Base-by-base conservation (phyloP, 2,888 invertebrate species). In the Thera obeliscata region DNA sequence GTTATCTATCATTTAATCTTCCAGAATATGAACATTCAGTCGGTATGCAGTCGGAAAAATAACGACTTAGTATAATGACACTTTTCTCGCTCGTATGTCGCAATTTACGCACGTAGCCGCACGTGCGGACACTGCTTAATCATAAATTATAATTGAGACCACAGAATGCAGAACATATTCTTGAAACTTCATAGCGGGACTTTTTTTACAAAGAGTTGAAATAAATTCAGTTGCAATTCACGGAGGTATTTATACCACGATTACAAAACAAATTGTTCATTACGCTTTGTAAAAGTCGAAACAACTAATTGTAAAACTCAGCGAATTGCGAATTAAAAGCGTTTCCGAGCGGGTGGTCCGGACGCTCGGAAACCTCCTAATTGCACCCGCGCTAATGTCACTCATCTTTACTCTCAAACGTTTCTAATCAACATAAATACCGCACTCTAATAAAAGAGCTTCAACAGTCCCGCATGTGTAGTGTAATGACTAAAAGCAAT, bases 361-460 rank as follows among this genome's bases (percentile, higher is more conserved):
- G 71, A 73, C 72, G 74, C 66, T 74, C 72, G 76, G 72, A 73
- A 74, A 71, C 73, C 75, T 69, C 68, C 73, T 78, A 77, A 84
- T 81, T 81, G 79, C 78, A 69, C 71, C 73, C 71, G 75, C 74
- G 73, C 81, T 85, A 84, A 84, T 85, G 82, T 83, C 83, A 81
- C 82, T 83, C 71, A 70, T 77, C 72, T 77, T 77, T 78, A 77
- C 78, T 80, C 78, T 74, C 76, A 75, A 76, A 76, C 78, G 75
- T 78, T 78, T 76, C 82, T 83, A 86, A 84, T 87, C 80, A 81
- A 75, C 81, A 78, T 81, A 81, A 80, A 78, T 76, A 74, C 70
- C 70, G 54, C 55, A 55, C 54, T 61, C 11, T 33, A n/a, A 61
- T 43, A 43, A n/a, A 48, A 74, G 62, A 64, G 78, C 22, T 22